Base-by-base conservation (phyloP, 2,888 invertebrate genomes). In the Parnassius mnemosyne region DNA sequence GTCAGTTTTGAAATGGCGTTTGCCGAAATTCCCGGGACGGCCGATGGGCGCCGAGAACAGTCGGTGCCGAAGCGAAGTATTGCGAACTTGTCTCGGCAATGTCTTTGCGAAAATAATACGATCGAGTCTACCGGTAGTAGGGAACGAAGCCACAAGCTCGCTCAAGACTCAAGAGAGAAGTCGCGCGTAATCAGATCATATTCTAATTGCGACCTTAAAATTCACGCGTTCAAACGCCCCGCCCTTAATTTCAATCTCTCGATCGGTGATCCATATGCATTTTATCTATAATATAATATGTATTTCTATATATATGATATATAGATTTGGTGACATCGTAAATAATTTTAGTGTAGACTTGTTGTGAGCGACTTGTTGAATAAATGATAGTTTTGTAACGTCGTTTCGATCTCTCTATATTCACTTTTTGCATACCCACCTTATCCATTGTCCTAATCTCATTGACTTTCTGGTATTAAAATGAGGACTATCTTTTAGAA, bases 21-120 rank as follows among this genome's bases (percentile, higher is more conserved):
- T 76, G 85, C 85, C 82, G 85, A 86, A 83, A 78, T 57, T 73
- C 76, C 73, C 77, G 78, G 77, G 76, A 80, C 80, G 78, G 77
- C 79, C 78, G 80, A 80, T 78, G 78, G 78, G 80, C 78, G 80
- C 73, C 75, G 73, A 71, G 71, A 77, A 78, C 77, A 75, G 76
- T 77, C 75, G 77, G 78, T 73, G 76, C 72, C 74, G 79, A 76
- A 81, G 83, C 83, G 83, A 83, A 80, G 80, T 75, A 70, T 73
- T 73, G 71, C 68, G 74, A 80, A 73, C 69, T 70, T 64, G 56
- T 60, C 66, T 79, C 79, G 73, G 73, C 76, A 72, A 73, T 79
- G 81, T 83, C 81, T 84, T 84, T 84, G 85, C 84, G 83, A 77
- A 88, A 90, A 86, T 89, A 91, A 89, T 90, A 89, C 88, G 89